These are phyloP conservation scores for Acanthosepion lycidas DNA, from an alignment of 2,888 invertebrate genomes.

Conservation along the genomic window DNA sequence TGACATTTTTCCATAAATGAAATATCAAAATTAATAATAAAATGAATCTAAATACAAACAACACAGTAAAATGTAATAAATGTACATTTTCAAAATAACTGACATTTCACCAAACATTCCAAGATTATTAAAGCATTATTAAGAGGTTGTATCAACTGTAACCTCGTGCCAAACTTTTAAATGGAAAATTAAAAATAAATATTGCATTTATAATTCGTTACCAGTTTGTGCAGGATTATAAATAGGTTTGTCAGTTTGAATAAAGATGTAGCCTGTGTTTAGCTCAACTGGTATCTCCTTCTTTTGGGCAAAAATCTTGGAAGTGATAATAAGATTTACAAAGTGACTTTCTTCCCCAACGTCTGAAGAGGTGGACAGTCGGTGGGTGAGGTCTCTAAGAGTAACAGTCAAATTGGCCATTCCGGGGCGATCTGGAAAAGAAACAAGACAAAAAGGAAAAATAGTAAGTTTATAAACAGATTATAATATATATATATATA, in stretches of 20 bases:
- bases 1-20: too few relatives aligned
- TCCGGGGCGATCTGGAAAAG: neutral
- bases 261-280: conserved; percentile 58
- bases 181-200: too few relatives aligned
- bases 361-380: neutral
- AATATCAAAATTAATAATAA: too few relatives aligned
- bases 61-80: too few relatives aligned
- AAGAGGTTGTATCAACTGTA: too few relatives aligned
- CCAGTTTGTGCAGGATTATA: conserved; percentile 67
- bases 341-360: neutral
- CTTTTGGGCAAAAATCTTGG: neutral
- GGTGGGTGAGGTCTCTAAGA: neutral
- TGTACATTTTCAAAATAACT: too few relatives aligned
- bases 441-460: neutral
- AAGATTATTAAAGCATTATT: too few relatives aligned
- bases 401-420: neutral
- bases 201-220: conserved; percentile 48
- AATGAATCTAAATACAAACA: too few relatives aligned
- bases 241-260: conserved; percentile 66
- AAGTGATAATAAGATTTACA: neutral
- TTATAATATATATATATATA: too few relatives aligned
- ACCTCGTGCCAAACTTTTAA: too few relatives aligned
- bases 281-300: neutral
- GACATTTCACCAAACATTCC: too few relatives aligned
- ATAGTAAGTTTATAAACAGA: neutral